Evolutionary conservation across 1,140 invertebrate species (phyloP), one percentile per base, ranked within the genome.

Genomic region (Ectropis grisescens): DNA sequence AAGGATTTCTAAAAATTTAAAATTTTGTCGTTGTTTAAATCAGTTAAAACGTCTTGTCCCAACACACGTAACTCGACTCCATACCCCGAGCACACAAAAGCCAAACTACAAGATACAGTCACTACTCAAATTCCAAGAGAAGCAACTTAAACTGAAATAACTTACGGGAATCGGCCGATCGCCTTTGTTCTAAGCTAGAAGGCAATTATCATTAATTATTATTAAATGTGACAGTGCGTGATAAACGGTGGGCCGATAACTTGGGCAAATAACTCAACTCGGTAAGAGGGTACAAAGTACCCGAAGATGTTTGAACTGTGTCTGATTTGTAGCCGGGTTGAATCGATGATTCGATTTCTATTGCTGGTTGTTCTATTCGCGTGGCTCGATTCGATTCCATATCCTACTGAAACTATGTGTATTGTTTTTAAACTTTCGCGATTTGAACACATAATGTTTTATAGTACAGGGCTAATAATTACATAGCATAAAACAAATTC

Each of bases 121-220:
- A 49, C 45, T 47, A 44, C 33, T 79, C 68, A 74, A 75, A 79
- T 79, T 70, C 69, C 67, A 70, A 58, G 43, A 48, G 44, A 30
- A 24, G 39, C 30, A 61, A 79, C 58, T 80, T 64, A 75, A 76
- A 80, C 71, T 66, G 54, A 76, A 76, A 67, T 72, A 69, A 79
- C 67, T 79, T 74, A 70, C 58, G 65, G 35, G 66, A 57, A 71
- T 67, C 58, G 62, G 58, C 67, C 74, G 65, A 79, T 79, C 70
- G 74, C 67, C 67, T 76, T 72, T 75, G 64, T 37, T 47, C 42
- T 76, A 74, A 78, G 72, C 74, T 62, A 43, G 46, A 58, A 65
- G 58, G 71, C 74, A 79, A 79, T 79, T 79, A 79, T 76, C 71
- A 76, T 79, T 79, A 71, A 79, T 75, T 75, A 79, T 79, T 75